These are phyloP conservation scores for Rhagonycha lutea DNA, from an alignment of 2,888 invertebrate genomes.

Conservation along the genomic window DNA sequence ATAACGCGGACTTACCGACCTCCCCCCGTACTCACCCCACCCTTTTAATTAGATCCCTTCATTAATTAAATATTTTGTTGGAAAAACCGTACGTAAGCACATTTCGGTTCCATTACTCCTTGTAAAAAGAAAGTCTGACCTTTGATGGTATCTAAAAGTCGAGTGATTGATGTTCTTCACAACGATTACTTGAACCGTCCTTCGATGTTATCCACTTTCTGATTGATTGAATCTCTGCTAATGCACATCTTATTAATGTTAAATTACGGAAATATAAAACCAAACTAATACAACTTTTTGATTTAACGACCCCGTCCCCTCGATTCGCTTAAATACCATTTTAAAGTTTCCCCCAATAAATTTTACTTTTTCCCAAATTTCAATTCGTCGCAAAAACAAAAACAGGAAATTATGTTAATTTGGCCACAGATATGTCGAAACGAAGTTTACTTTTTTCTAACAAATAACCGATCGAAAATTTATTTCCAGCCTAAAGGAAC, in stretches of 20 bases:
- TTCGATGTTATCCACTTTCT: constrained; percentile 60
- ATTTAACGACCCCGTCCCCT: not conserved
- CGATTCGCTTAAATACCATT: not conserved
- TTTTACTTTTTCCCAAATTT: not conserved
- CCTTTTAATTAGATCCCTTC: not conserved
- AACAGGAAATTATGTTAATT: not conserved
- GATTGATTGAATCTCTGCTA: constrained; percentile 53
- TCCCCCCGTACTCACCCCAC: not conserved
- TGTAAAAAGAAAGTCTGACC: constrained; percentile 14
- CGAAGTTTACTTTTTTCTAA: not conserved
- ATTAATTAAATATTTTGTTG: not conserved
- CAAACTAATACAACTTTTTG: not conserved
- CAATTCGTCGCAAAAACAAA: not conserved
- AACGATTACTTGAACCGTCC: constrained; percentile 57
- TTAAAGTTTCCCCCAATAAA: not conserved
- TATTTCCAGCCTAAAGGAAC: not conserved
- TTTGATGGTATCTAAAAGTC: constrained; percentile 41
- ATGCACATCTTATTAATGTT: constrained; percentile 47
- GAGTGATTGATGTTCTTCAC: constrained; percentile 55
- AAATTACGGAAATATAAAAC: not conserved
- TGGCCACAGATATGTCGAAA: not conserved
- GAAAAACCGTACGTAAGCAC: not conserved
- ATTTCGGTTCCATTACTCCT: not conserved
- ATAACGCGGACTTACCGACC: not conserved
- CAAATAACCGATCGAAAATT: not conserved